Percentiles rank a stretch among this genome's conserved stretches.
Evolutionary conservation across 2,888 invertebrate genomes (phyloP).

Genomic region (Athrips mouffetella): DNA sequence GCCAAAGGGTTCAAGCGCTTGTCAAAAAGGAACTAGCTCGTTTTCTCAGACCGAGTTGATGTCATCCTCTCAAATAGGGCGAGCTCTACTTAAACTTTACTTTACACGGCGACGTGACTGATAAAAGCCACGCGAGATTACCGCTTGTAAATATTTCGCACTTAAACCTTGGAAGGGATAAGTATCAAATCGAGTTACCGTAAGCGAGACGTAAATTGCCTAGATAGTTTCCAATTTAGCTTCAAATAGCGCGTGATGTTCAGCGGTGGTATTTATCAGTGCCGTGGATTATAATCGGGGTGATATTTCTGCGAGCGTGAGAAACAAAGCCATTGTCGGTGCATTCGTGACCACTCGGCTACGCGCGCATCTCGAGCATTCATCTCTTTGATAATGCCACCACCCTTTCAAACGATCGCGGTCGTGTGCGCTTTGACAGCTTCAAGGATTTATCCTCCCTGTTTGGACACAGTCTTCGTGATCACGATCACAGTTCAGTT

Average conservation of each 20-base stretch:
- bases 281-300: slow-evolving; percentile 53
- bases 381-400: slow-evolving; percentile 35
- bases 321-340: slow-evolving; percentile 48
- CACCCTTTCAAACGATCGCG: slow-evolving; percentile 23
- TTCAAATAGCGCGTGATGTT: slow-evolving; percentile 15
- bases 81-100: not conserved
- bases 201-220: slow-evolving; percentile 3
- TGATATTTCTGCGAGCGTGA: slow-evolving; percentile 62
- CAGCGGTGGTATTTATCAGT: slow-evolving; percentile 58
- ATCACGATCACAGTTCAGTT: slow-evolving; percentile 7
- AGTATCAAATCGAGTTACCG: slow-evolving; percentile 2
- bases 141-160: not conserved
- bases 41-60: slow-evolving; percentile 28
- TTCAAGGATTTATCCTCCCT: slow-evolving; percentile 14
- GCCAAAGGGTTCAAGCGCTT: slow-evolving; percentile 33
- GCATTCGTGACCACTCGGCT: slow-evolving; percentile 53
- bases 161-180: not conserved
- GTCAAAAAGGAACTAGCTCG: slow-evolving; percentile 17
- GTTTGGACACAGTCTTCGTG: slow-evolving; percentile 8
- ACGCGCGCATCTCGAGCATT: slow-evolving; percentile 23
- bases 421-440: slow-evolving; percentile 17
- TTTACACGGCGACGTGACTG: not conserved
- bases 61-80: slow-evolving; percentile 31
- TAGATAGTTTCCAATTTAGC: slow-evolving; percentile 15
- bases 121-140: slow-evolving; percentile 11